phyloP scores from a whole-genome alignment of 2,797 vertebrate genomes.

The Sternotherus odoratus region DNA sequence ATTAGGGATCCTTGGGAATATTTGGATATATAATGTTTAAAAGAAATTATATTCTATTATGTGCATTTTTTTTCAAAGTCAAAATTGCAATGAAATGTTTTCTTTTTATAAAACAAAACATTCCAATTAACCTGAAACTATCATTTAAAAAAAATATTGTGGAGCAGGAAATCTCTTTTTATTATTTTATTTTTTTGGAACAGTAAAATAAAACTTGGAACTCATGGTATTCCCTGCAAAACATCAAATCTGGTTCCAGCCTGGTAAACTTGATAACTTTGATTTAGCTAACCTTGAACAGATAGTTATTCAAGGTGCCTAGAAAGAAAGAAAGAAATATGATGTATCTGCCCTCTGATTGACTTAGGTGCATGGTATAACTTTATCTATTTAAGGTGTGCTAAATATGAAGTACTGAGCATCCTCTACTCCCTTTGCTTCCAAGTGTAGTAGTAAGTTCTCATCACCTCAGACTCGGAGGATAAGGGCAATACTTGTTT shows the following conservation, averaged over 20 bases:
- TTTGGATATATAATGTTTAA: neutral
- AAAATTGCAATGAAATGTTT: neutral
- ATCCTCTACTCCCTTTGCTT: neutral
- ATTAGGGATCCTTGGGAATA: neutral
- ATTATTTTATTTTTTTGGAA: neutral
- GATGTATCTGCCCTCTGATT: neutral
- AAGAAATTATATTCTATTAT: neutral
- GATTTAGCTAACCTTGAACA: neutral
- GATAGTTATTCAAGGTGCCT: neutral
- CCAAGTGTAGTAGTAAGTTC: neutral
- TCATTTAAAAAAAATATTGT: neutral
- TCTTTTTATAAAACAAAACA: too few species aligned
- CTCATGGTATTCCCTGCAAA: neutral
- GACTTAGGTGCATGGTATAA: neutral
- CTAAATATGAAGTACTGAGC: neutral
- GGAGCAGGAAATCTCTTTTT: neutral
- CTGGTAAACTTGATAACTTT: neutral
- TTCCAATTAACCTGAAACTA: neutral
- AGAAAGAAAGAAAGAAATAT: neutral
- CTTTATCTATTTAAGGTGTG: neutral
- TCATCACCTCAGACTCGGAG: neutral
- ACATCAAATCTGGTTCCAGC: neutral
- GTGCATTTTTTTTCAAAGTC: rapidly evolving
- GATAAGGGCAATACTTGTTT: neutral
- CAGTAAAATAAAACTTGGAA: neutral